Evolutionary conservation across 2,797 vertebrate species (phyloP), one percentile per base, ranked within the genome.

Genomic region (Apogon hyalosoma): DNA sequence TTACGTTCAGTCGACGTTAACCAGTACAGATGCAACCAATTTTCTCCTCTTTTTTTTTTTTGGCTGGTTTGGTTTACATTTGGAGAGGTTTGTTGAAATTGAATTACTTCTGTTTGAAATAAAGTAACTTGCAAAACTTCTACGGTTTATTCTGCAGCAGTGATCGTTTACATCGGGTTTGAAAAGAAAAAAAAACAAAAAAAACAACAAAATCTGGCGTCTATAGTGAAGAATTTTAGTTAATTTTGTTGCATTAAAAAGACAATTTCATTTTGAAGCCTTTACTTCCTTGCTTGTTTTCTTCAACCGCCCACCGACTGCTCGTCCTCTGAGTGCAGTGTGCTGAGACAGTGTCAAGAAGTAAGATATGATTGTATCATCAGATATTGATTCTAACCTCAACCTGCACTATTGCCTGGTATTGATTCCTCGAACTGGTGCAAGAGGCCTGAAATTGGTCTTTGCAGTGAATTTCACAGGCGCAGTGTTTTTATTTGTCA

Each of bases 311-410:
- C 75, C 21, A n/a, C 48, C 75, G 56, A 9, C 65, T 61, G 74
- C 41, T 80, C 73, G 8, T 51, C 65, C 41, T 62, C 71, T 51
- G 4, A 1, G 41, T n/a, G 75, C 40, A 70, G 42, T 16, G 16
- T 10, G 80, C 77, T 33, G 82, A 85, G 73, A 74, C 82, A 66
- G 78, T 90, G 88, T 90, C 86, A 88, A 80, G 77, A 63, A 83
- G 83, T 89, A 87, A 91, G 87, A 91, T 90, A 93, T 91, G 88
- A 92, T 91, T 89, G 88, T 91, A 86, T 92, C 87, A 88, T 91
- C 90, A 91, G 67, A 83, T 85, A 92, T 92, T 70, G 90, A 91
- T 90, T 83, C n/a, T 13, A 18, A 71, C n/a, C 71, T 43, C 75
- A 75, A 61, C 79, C 85, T 68, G 80, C 84, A 84, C 77, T 79